Evolutionary conservation across 53 echinoderm and acorn worm species (phyloP).

Genomic region (Paracentrotus lividus): DNA sequence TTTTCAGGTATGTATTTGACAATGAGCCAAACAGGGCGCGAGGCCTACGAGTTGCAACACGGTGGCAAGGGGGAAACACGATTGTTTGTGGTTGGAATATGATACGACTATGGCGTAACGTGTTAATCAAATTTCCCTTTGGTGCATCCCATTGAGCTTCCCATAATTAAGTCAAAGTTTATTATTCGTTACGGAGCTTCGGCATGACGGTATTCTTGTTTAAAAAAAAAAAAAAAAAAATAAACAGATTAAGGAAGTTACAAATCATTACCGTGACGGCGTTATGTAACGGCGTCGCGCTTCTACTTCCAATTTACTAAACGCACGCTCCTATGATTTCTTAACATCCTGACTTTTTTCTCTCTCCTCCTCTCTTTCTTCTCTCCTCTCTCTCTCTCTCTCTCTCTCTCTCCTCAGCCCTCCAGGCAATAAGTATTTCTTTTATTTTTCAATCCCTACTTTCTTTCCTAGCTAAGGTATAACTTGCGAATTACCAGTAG

Average conservation of each 20-base stretch:
- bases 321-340: not conserved
- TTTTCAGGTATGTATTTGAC: too few relatives aligned
- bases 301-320: too few relatives aligned
- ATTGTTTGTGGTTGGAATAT: not conserved
- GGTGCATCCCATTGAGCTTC: not conserved
- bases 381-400: not conserved
- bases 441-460: too few relatives aligned
- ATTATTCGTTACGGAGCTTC: not conserved
- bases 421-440: too few relatives aligned
- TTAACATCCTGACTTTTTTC: not conserved
- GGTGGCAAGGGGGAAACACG: not conserved
- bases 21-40: too few relatives aligned
- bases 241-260: too few relatives aligned
- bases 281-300: too few relatives aligned
- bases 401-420: not conserved
- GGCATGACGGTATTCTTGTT: not conserved
- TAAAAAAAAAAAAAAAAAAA: too few relatives aligned
- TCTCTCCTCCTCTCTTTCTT: too few relatives aligned
- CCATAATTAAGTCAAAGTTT: not conserved
- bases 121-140: constrained; percentile 15
- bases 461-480: too few relatives aligned
- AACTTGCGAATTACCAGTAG: too few relatives aligned
- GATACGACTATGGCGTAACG: not conserved
- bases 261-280: too few relatives aligned
- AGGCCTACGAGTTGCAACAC: not conserved